These are phyloP conservation scores for Coracias cyanogaster DNA, from an alignment of 2,797 vertebrate genomes.

Conservation along the genomic window DNA sequence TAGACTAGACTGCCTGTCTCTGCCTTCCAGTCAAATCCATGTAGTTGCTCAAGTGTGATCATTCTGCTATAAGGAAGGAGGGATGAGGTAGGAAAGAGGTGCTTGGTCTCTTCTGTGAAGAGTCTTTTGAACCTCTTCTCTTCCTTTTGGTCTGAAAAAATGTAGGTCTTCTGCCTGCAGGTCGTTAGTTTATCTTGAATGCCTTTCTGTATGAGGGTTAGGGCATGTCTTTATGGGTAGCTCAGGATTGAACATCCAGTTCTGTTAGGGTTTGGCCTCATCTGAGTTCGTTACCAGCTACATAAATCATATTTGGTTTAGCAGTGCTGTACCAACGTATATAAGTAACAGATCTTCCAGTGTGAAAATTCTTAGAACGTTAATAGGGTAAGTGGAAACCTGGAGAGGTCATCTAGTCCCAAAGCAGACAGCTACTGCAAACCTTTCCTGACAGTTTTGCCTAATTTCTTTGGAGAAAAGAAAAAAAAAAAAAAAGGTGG, in stretches of 20 bases:
- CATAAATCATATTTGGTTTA: neutral
- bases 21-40: neutral
- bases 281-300: neutral
- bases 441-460: neutral
- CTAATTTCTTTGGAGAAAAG: neutral
- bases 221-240: neutral
- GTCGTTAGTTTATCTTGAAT: neutral
- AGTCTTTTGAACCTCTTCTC: neutral
- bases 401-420: neutral
- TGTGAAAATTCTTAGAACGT: neutral
- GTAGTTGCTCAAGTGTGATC: neutral
- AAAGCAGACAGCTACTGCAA: neutral
- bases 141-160: neutral
- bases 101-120: rapidly evolving
- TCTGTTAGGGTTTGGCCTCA: neutral
- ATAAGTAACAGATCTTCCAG: neutral
- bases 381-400: neutral
- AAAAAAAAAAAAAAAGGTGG: rapidly evolving
- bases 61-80: neutral
- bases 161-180: neutral
- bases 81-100: neutral
- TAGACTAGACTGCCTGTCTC: neutral
- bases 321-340: neutral
- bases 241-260: neutral
- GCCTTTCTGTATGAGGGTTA: neutral